Base-by-base conservation (phyloP, 2,797 vertebrate genomes). In the Galago senegalensis region DNA sequence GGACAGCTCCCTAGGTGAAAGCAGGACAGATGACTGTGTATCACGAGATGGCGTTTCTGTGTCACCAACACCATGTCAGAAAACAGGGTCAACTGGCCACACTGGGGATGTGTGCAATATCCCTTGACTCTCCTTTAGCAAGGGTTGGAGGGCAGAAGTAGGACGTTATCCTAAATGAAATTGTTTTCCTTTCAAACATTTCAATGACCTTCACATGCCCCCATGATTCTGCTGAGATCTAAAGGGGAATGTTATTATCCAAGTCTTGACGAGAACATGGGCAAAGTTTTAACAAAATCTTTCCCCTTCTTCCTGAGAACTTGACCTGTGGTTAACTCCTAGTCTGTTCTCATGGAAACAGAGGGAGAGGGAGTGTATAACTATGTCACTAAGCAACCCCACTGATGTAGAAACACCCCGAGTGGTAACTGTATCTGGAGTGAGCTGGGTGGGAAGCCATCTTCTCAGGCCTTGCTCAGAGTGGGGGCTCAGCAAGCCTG, bases 121-220 rank as follows among this genome's bases (percentile, higher is more conserved):
- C 2, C 23, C 31, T 2, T 25, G 17, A 14, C 16, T 61, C 27
- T 49, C 60, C 63, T 61, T 31, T 27, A 76, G 21, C 31, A 23
- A 23, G 49, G 40, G 40, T 2, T 53, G 2, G n/a, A 5, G 27
- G 14, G 46, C 31, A 76, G 37, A 82, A 56, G 53, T 27, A 72
- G n/a, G 80, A 61, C 75, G 75, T 49, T 43, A 56, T 56, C 31
- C 53, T 58, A 69, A 93, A 83, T 17, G 79, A 72, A 83, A 76
- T 17, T 1, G 20, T 34, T 67, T 80, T 79, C 34, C 67, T 86
- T 86, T 40, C 31, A 77, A 69, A 84, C 10, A 27, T 49, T 69
- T 84, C 84, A n/a, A 75, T 31, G 85, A 17, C 7, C 25, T 91
- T 88, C 34, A 7, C 37, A 7, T 56, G 60, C 11, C 61, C 14